Conservation (phyloP, 1,140 invertebrate species). For the Metaphire vulgaris region DNA sequence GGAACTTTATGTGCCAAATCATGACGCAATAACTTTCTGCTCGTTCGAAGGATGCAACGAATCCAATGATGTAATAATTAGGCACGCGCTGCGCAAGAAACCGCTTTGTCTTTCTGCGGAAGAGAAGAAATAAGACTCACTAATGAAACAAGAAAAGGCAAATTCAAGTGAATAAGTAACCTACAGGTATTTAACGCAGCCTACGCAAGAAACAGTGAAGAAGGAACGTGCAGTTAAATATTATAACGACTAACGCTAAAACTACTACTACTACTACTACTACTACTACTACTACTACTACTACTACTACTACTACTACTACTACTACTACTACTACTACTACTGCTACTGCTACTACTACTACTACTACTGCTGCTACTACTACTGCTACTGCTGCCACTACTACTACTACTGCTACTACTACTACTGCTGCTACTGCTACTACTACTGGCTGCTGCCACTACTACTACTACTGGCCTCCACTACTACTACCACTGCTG, state of each 20-base stretch:
- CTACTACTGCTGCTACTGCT: not conserved
- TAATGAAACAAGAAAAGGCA: no score
- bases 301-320: not conserved
- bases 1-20: no score
- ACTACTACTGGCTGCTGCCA: not conserved
- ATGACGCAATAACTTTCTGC: no score
- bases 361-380: not conserved
- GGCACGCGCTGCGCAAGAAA: no score
- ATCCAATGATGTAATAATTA: no score
- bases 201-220: no score
- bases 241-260: not conserved
- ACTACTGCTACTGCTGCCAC: not conserved
- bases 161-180: no score
- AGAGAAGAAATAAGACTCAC: no score
- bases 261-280: slow-evolving; percentile 2
- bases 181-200: no score
- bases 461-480: not conserved
- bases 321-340: slow-evolving; percentile 2
- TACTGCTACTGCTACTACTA: not conserved
- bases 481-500: not conserved
- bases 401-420: slow-evolving; percentile 1
- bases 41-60: no score
- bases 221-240: no score
- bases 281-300: slow-evolving; percentile 1
- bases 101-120: no score